Conservation (phyloP, 1,140 invertebrate species). For the Zaprionus inermis region DNA sequence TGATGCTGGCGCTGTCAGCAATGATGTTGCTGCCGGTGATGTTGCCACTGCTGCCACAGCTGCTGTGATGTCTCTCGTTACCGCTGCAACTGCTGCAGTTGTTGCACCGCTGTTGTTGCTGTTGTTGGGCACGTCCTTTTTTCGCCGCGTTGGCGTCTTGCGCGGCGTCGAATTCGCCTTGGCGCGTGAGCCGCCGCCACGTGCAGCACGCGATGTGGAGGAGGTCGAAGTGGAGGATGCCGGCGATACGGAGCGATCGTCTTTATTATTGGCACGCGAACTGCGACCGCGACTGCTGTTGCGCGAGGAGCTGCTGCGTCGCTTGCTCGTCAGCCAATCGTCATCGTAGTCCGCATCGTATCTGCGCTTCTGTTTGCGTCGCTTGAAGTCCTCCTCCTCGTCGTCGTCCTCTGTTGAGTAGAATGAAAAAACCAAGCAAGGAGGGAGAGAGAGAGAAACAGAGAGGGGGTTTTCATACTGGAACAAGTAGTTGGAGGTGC, state of each 20-base stretch:
- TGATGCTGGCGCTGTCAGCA: constrained; percentile 16
- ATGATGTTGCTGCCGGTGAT: constrained; percentile 9
- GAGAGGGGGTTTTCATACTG: constrained; percentile 4
- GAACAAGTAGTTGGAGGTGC: not conserved
- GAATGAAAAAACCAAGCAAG: constrained; percentile 18
- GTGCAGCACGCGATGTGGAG: constrained; percentile 62
- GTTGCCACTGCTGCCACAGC: constrained; percentile 32
- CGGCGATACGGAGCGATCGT: constrained; percentile 78
- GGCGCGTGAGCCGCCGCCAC: constrained; percentile 39
- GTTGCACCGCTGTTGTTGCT: constrained; percentile 20
- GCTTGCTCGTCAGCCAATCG: constrained; percentile 74
- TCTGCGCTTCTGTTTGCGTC: constrained; percentile 74
- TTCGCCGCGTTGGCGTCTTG: constrained; percentile 71
- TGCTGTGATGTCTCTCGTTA: constrained; percentile 14
- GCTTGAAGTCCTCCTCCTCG: constrained; percentile 80
- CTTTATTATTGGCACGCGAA: constrained; percentile 69
- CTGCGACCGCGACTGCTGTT: constrained; percentile 74
- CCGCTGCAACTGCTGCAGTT: constrained; percentile 18
- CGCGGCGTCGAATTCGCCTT: constrained; percentile 62
- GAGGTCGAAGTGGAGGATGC: constrained; percentile 78
- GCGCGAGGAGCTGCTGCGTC: constrained; percentile 62
- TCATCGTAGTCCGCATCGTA: constrained; percentile 82
- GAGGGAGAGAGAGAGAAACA: constrained; percentile 1
- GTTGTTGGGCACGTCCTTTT: constrained; percentile 57
- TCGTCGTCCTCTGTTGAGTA: constrained; percentile 66